Percentiles rank a stretch among this genome's conserved stretches.
phyloP scores from a whole-genome alignment of 1,140 invertebrate species.

The Diachasma alloeum region DNA sequence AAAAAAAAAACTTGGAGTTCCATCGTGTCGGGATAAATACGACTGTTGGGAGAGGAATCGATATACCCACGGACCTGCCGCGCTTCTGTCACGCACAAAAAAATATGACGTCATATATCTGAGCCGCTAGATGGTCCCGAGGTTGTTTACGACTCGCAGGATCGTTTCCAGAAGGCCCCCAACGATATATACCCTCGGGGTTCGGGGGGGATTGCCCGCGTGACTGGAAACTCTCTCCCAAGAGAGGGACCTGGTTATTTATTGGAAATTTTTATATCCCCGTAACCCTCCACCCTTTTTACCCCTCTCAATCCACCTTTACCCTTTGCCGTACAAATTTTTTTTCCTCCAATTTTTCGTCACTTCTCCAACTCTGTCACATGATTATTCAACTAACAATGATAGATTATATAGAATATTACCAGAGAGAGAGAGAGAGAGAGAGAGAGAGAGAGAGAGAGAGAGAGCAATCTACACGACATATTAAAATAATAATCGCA shows the following conservation, averaged over 20 bases:
- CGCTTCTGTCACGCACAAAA: constrained; percentile 38
- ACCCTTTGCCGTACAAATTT: background rate
- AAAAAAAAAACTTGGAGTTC: background rate
- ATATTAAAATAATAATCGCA: background rate
- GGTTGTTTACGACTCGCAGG: constrained; percentile 38
- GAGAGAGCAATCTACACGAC: background rate
- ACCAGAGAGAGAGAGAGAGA: too few species aligned
- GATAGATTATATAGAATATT: too few species aligned
- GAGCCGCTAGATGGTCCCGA: constrained; percentile 29
- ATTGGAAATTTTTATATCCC: constrained; percentile 33
- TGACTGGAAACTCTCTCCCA: constrained; percentile 31
- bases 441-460: too few species aligned
- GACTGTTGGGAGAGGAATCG: background rate
- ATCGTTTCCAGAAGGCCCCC: constrained; percentile 36
- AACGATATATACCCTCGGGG: constrained; percentile 25
- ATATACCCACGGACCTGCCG: constrained; percentile 26
- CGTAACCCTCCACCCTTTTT: constrained; percentile 3
- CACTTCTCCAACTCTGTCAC: background rate
- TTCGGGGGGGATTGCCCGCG: constrained; percentile 23
- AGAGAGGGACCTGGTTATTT: constrained; percentile 26
- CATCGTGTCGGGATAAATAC: background rate
- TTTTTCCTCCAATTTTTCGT: background rate
- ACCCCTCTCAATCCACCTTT: constrained; percentile 8
- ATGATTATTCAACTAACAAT: background rate
- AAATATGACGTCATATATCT: constrained; percentile 40